Evolutionary conservation across 1,140 invertebrate species (phyloP), one percentile per base, ranked within the genome.

Genomic region (Prorops nasuta): DNA sequence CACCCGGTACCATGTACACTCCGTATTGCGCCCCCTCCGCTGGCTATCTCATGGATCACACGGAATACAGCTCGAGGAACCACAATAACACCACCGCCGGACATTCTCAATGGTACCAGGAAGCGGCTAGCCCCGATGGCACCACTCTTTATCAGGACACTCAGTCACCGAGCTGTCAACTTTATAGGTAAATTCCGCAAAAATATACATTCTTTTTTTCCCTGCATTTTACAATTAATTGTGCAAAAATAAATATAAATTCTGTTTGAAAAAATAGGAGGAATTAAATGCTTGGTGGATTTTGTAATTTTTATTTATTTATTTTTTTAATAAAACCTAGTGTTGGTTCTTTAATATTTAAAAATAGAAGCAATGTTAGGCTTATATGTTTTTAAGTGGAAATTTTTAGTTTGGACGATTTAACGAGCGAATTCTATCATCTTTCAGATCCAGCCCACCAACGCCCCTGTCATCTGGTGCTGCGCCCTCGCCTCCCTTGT

Each of bases 1-100:
- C 83, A 0, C 70, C 79, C 44, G 64, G 80, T 49, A 79, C 79
- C 60, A 75, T 78, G 71, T 78, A 78, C 47, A 67, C 79, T n/a
- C 70, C 76, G 3, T 81, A 78, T 48, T 80, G 77, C 71, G 54
- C 79, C 51, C 58, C 70, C 60, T 76, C 72, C 63, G 73, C 77
- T 58, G 80, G 74, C 8, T 78, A 78, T 43, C 74, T 78, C 16
- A 77, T 77, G 72, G 76, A 78, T 20, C 76, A 76, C 31, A 52
- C 66, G 0, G 76, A 78, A 17, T 78, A 78, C 37, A 76, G 76
- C n/a, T 43, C 64, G 1, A 69, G 71, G 21, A 74, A 65, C 34
- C 72, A 75, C 15, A 51, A 58, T 1, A 70, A 64, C 19, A 31
- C 60, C 3, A 53, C 48, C 15, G 36, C 41, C 2, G 50, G 50